These are phyloP conservation scores for Synergus itoensis DNA, from an alignment of 2,888 invertebrate species.

Conservation along the genomic window DNA sequence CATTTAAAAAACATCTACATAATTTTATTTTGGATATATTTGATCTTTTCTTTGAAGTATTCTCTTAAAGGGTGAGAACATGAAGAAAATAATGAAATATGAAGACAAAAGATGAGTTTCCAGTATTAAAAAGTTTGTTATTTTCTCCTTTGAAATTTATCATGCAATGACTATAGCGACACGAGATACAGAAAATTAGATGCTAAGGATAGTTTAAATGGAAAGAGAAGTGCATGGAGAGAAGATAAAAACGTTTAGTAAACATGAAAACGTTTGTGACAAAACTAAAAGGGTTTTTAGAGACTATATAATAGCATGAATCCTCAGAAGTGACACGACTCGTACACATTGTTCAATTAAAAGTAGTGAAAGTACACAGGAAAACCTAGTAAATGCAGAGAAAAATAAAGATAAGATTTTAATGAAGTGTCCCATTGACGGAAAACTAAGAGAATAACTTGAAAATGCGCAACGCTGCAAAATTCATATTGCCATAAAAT, in stretches of 20 bases:
- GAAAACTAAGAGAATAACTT: neutral
- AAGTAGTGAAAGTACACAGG: neutral
- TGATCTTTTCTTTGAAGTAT: too few species aligned
- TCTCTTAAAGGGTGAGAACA: too few species aligned
- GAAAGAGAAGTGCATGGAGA: neutral
- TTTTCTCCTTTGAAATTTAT: constrained; percentile 1
- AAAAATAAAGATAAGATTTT: neutral
- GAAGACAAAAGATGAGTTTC: neutral
- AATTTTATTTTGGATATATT: too few species aligned
- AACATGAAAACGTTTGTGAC: neutral
- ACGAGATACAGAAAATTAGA: neutral
- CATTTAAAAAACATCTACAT: too few species aligned
- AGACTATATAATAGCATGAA: neutral
- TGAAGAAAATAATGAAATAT: too few species aligned
- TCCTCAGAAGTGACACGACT: neutral
- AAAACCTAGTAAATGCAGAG: neutral
- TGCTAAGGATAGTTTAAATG: neutral
- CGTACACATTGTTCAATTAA: neutral
- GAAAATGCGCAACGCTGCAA: neutral
- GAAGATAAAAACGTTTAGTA: neutral
- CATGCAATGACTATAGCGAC: too few species aligned
- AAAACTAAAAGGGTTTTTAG: neutral
- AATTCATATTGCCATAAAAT: neutral
- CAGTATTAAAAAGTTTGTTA: neutral
- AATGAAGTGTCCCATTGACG: neutral